These are phyloP conservation scores for Psophia crepitans DNA, from an alignment of 2,113 vertebrate genomes.

Conservation along the genomic window DNA sequence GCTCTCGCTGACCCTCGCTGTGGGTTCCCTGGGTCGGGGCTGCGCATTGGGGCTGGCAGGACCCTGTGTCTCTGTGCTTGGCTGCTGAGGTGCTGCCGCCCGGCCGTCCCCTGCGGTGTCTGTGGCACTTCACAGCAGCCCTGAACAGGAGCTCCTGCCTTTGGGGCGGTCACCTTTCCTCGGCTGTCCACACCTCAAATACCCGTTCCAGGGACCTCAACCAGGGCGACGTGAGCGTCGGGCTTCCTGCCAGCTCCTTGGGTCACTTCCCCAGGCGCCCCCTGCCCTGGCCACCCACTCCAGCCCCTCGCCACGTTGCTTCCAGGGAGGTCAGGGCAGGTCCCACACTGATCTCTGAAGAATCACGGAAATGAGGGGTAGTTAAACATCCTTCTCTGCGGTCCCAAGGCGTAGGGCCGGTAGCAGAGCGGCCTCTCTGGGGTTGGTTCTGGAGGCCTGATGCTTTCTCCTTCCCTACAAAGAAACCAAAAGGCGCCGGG, in stretches of 20 bases:
- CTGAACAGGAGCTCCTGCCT: accelerated
- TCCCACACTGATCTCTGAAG: neutral
- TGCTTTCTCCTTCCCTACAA: neutral
- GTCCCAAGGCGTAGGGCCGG: accelerated
- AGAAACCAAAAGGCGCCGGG: neutral
- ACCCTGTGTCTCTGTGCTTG: too few relatives aligned
- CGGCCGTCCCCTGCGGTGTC: accelerated
- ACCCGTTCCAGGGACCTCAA: neutral
- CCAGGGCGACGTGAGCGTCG: accelerated
- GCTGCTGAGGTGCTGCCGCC: too few relatives aligned
- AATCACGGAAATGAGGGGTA: too few relatives aligned
- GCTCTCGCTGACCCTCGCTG: accelerated
- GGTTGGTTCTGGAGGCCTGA: neutral
- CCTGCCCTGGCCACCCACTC: neutral
- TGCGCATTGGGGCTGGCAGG: neutral
- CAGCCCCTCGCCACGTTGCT: accelerated
- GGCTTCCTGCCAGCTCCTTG: neutral
- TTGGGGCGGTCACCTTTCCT: accelerated
- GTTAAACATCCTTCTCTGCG: too few relatives aligned
- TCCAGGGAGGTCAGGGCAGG: neutral
- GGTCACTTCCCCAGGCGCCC: neutral
- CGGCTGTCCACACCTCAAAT: accelerated
- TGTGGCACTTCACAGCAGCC: neutral
- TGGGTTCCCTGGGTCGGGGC: neutral
- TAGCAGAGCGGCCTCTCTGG: neutral